These are phyloP conservation scores for Metopolophium dirhodum DNA, from an alignment of 1,140 invertebrate species.

Conservation along the genomic window DNA sequence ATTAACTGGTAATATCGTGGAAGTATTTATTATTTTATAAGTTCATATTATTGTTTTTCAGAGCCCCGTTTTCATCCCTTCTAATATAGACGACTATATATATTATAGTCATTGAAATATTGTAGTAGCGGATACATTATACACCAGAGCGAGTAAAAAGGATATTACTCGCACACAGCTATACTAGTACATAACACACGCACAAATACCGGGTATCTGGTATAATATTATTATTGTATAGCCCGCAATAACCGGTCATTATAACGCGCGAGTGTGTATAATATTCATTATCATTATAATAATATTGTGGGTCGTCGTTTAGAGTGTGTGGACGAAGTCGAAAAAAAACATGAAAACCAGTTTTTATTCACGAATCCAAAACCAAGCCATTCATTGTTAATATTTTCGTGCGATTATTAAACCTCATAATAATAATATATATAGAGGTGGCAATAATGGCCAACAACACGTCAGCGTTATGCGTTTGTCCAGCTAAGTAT, in stretches of 20 bases:
- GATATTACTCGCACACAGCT: not conserved
- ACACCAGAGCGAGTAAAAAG: not conserved
- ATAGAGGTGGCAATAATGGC: not conserved
- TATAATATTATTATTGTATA: not conserved
- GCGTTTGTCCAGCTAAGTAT: not conserved
- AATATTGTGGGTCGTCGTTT: not conserved
- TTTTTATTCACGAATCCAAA: not conserved
- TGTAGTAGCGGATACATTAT: too few species aligned
- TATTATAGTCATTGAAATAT: too few species aligned
- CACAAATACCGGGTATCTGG: not conserved
- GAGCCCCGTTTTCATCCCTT: too few species aligned
- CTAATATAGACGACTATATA: too few species aligned
- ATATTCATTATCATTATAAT: not conserved
- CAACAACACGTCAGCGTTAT: not conserved
- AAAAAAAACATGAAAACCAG: not conserved
- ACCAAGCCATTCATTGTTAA: not conserved
- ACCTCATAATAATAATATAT: not conserved
- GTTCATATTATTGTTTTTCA: too few species aligned
- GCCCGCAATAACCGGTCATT: not conserved
- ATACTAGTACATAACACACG: not conserved
- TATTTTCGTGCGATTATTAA: not conserved
- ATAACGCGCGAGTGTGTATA: not conserved
- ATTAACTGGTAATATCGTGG: too few species aligned
- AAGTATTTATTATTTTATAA: too few species aligned
- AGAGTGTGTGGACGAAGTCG: not conserved